Evolutionary conservation across 2,888 invertebrate species (phyloP).

Genomic region (Balanococcus diminutus): DNA sequence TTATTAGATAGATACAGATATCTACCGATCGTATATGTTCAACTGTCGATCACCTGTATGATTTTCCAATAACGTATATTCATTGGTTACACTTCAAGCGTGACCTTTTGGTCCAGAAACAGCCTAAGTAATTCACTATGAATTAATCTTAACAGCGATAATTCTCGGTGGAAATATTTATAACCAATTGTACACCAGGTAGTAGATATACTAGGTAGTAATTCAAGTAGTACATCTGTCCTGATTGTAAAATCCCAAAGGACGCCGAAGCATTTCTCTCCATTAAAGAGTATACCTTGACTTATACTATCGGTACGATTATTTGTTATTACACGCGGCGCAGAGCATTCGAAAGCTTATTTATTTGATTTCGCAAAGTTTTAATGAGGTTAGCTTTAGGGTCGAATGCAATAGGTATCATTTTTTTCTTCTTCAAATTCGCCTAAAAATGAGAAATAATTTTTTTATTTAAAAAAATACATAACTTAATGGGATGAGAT

Average conservation of each 20-base stretch:
- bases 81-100: not conserved
- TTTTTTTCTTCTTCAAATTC: too few relatives aligned
- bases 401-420: too few relatives aligned
- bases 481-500: too few relatives aligned
- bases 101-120: not conserved
- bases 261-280: not conserved
- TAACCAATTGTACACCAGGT: not conserved
- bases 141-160: slow-evolving; percentile 4
- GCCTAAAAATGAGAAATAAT: too few relatives aligned
- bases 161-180: slow-evolving; percentile 6
- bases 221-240: not conserved
- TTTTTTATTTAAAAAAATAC: too few relatives aligned
- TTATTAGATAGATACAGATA: too few relatives aligned
- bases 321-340: not conserved
- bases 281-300: not conserved
- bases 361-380: not conserved
- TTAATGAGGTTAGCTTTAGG: too few relatives aligned
- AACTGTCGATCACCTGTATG: too few relatives aligned
- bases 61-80: too few relatives aligned
- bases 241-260: not conserved
- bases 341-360: not conserved
- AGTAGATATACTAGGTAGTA: not conserved
- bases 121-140: not conserved
- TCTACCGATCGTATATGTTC: too few relatives aligned
- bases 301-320: not conserved